Evolutionary conservation across 2,113 vertebrate species (phyloP).

Genomic region (Syrrhaptes paradoxus): DNA sequence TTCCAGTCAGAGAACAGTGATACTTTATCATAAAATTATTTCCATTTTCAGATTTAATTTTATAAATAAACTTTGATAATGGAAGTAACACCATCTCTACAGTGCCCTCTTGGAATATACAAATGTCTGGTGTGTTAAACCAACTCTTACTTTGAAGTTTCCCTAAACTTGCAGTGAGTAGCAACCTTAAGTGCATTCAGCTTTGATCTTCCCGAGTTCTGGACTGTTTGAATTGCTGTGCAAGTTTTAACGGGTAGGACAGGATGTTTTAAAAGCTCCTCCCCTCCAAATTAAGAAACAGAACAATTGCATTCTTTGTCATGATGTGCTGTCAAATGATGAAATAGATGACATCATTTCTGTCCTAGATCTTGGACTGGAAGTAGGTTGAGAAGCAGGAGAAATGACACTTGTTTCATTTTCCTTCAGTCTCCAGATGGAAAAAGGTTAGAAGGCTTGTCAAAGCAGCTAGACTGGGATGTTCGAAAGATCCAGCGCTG

Average conservation of each 20-base stretch:
- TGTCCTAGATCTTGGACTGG: background rate
- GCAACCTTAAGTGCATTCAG: background rate
- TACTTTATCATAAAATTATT: background rate
- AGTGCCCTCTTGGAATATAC: background rate
- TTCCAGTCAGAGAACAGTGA: background rate
- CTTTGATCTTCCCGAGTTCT: background rate
- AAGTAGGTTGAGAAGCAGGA: background rate
- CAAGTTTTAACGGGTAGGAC: background rate
- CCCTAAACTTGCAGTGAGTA: background rate
- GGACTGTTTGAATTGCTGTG: background rate
- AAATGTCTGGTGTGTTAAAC: background rate
- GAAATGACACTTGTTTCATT: slow-evolving; percentile 11
- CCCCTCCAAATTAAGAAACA: background rate
- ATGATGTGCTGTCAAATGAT: background rate
- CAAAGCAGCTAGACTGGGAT: slow-evolving; percentile 98
- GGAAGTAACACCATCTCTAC: background rate
- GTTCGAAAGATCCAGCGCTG: slow-evolving; percentile 93
- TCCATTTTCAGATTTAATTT: background rate
- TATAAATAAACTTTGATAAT: background rate
- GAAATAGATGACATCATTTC: background rate
- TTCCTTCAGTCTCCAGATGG: slow-evolving; percentile 87
- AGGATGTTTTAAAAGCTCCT: background rate
- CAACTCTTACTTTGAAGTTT: background rate
- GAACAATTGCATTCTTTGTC: background rate
- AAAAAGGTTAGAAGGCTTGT: slow-evolving; percentile 88